Conservation (phyloP, 1,140 invertebrate species). For the Procambarus virginalis region DNA sequence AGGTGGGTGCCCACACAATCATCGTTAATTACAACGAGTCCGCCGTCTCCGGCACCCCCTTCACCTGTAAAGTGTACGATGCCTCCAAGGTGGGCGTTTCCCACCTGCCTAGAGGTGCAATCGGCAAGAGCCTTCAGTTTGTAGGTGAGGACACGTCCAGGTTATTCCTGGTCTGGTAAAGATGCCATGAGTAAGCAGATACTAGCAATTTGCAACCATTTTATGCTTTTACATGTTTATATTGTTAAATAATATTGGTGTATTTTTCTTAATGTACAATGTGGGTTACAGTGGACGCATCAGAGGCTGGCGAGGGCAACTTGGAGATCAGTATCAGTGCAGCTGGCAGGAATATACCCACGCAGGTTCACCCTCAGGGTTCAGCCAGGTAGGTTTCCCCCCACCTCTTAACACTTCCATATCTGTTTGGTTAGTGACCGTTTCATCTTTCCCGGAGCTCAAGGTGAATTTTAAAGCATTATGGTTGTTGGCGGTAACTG, state of each 20-base stretch:
- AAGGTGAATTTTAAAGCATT: no score
- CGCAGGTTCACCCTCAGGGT: conserved; percentile 96
- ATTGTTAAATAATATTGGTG: no score
- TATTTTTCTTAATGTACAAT: background rate
- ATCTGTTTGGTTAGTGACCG: no score
- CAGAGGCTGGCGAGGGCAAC: conserved; percentile 97
- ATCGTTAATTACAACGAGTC: conserved; percentile 93
- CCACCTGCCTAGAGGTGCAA: conserved; percentile 75
- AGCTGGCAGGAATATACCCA: conserved; percentile 94
- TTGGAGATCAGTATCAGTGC: conserved; percentile 97
- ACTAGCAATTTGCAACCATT: no score
- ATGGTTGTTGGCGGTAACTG: no score
- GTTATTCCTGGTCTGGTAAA: background rate
- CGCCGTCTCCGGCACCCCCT: conserved; percentile 92
- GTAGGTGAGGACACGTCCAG: conserved; percentile 73
- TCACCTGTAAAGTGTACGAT: conserved; percentile 94
- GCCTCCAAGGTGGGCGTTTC: conserved; percentile 78
- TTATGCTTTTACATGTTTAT: no score
- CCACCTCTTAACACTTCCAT: background rate
- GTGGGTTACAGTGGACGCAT: conserved; percentile 87
- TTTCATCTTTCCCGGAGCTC: no score
- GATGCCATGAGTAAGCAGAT: background rate
- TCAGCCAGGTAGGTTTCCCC: conserved; percentile 73
- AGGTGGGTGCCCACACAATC: conserved; percentile 92
- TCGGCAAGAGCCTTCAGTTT: conserved; percentile 77